A percentile compares a stretch with the other conserved stretches of the same genome.
Conservation (phyloP, 2,888 invertebrate species). For the Leptarthrus brevirostris region DNA sequence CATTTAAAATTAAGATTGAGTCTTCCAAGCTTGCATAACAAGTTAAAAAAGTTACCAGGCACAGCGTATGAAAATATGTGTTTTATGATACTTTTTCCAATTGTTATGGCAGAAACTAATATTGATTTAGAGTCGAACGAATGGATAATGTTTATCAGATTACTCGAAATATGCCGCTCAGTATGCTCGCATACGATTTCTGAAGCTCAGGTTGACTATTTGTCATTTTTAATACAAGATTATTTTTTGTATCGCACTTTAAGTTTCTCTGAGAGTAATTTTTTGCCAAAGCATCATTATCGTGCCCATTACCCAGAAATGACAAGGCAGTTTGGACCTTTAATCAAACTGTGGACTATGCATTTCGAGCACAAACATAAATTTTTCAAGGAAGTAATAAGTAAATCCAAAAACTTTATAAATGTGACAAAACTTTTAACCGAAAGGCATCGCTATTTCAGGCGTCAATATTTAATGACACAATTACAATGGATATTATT, state of each 20-base stretch:
- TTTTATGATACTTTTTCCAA: conserved; percentile 51
- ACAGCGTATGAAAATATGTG: conserved; percentile 51
- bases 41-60: conserved; percentile 46
- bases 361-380: conserved; percentile 31
- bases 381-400: conserved; percentile 23
- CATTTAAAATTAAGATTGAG: conserved; percentile 49
- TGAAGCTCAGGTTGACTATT: conserved; percentile 46
- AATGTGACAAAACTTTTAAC: conserved; percentile 24
- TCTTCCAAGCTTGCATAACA: conserved; percentile 44
- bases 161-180: conserved; percentile 52
- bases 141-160: conserved; percentile 48
- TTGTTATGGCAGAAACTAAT: conserved; percentile 31
- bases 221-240: conserved; percentile 50
- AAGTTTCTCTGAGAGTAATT: conserved; percentile 42
- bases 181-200: conserved; percentile 50
- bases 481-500: background rate
- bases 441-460: conserved; percentile 5
- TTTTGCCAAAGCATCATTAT: conserved; percentile 53
- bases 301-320: conserved; percentile 51
- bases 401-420: conserved; percentile 20
- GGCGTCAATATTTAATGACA: background rate
- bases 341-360: conserved; percentile 21
- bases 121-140: conserved; percentile 48
- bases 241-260: conserved; percentile 50
- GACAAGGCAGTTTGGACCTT: conserved; percentile 51